phyloP scores from a whole-genome alignment of 1,140 invertebrate species.

The Drosophila suzukii region DNA sequence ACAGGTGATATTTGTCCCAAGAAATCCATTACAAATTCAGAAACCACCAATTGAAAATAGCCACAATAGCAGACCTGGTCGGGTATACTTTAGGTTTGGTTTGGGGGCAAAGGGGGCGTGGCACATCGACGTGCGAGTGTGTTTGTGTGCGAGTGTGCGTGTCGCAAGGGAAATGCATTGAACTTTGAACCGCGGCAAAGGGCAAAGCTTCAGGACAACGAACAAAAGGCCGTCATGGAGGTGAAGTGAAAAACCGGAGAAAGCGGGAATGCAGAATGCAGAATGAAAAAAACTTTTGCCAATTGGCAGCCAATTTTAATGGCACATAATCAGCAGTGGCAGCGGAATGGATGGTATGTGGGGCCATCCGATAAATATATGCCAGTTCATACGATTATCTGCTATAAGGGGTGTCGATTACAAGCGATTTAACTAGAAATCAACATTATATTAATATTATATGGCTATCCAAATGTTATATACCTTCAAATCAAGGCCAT shows the following conservation, averaged over 20 bases:
- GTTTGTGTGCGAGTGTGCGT: slow-evolving; percentile 31
- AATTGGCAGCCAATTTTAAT: slow-evolving; percentile 67
- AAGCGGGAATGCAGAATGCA: slow-evolving; percentile 15
- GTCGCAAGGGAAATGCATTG: slow-evolving; percentile 60
- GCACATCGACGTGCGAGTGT: slow-evolving; percentile 2
- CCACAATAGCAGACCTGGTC: slow-evolving; percentile 1
- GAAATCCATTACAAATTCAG: no score
- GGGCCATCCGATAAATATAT: slow-evolving; percentile 28
- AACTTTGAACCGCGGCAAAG: slow-evolving; percentile 59
- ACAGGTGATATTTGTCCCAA: no score
- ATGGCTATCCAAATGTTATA: no score
- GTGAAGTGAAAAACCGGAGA: slow-evolving; percentile 6
- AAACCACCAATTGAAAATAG: slow-evolving; percentile 2
- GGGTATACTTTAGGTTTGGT: not conserved
- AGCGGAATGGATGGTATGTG: slow-evolving; percentile 1
- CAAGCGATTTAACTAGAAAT: no score
- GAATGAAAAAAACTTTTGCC: slow-evolving; percentile 43
- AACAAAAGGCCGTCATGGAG: slow-evolving; percentile 5
- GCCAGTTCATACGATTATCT: slow-evolving; percentile 35
- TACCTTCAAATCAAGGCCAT: no score
- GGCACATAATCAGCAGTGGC: slow-evolving; percentile 52
- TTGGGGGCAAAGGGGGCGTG: not conserved
- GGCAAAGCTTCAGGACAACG: slow-evolving; percentile 22
- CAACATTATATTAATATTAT: no score
- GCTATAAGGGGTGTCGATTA: slow-evolving; percentile 23